These are phyloP conservation scores for Dipodomys stephensi DNA, from an alignment of 2,113 vertebrate species.

Conservation along the genomic window DNA sequence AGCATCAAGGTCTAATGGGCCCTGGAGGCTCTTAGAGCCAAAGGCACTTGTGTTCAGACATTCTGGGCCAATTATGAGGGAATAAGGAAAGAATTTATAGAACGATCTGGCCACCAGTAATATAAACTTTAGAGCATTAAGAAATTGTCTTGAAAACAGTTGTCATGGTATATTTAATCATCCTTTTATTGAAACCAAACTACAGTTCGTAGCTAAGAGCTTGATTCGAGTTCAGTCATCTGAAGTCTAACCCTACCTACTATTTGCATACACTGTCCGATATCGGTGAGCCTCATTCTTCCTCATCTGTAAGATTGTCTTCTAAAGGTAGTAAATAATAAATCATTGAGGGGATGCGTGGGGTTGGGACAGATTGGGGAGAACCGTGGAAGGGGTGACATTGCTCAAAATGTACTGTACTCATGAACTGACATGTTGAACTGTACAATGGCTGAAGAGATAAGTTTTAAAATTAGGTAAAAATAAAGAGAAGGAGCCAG, in stretches of 20 bases:
- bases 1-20: neutral
- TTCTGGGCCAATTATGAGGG: slow-evolving; percentile 20
- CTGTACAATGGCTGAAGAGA: no score
- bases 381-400: no score
- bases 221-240: neutral
- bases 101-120: neutral
- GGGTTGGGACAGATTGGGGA: neutral
- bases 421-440: no score
- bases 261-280: neutral
- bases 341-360: neutral
- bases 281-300: neutral
- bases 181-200: slow-evolving; percentile 45
- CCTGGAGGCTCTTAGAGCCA: neutral
- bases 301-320: slow-evolving; percentile 4
- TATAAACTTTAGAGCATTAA: slow-evolving; percentile 39
- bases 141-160: slow-evolving; percentile 39
- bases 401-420: no score
- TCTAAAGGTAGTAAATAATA: neutral
- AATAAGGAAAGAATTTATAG: slow-evolving; percentile 52
- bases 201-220: neutral
- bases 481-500: no score
- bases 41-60: neutral
- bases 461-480: no score
- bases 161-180: slow-evolving; percentile 18
- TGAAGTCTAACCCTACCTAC: neutral